A percentile compares a stretch with the other conserved stretches of the same genome.
phyloP scores from a whole-genome alignment of 2,797 vertebrate genomes.

The Rhadinocentrus ornatus region DNA sequence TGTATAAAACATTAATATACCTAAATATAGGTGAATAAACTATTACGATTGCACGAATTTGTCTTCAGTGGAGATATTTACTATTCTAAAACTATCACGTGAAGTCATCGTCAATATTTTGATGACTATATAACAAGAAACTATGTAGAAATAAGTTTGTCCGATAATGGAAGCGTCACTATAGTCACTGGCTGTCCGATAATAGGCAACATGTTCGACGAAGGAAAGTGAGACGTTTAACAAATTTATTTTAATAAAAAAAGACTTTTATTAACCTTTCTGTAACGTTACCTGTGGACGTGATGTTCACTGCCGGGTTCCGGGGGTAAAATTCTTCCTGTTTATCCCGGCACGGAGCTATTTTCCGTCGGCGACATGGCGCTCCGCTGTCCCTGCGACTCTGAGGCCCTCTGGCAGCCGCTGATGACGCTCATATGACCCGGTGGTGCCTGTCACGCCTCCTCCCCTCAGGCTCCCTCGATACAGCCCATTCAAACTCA shows the following conservation, averaged over 20 bases:
- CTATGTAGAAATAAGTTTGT: neutral
- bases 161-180: neutral
- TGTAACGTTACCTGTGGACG: constrained; percentile 16
- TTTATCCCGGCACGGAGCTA: neutral
- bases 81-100: rapidly evolving
- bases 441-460: constrained; percentile 48
- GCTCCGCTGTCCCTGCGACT: constrained; percentile 32
- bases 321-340: neutral
- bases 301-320: neutral
- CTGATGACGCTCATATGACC: constrained; percentile 77
- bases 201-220: neutral
- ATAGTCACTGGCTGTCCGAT: constrained; percentile 16
- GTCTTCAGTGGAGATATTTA: neutral
- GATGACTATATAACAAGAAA: rapidly evolving
- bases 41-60: neutral
- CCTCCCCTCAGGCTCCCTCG: constrained; percentile 36
- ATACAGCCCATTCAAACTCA: neutral
- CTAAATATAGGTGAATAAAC: neutral
- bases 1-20: too few relatives aligned
- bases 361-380: constrained; percentile 34
- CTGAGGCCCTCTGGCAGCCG: constrained; percentile 14
- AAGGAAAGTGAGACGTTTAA: neutral
- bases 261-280: rapidly evolving
- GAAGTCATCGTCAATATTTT: neutral
- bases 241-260: too few relatives aligned